Base-by-base conservation (phyloP, 2,113 vertebrate genomes). In the Gobius niger region DNA sequence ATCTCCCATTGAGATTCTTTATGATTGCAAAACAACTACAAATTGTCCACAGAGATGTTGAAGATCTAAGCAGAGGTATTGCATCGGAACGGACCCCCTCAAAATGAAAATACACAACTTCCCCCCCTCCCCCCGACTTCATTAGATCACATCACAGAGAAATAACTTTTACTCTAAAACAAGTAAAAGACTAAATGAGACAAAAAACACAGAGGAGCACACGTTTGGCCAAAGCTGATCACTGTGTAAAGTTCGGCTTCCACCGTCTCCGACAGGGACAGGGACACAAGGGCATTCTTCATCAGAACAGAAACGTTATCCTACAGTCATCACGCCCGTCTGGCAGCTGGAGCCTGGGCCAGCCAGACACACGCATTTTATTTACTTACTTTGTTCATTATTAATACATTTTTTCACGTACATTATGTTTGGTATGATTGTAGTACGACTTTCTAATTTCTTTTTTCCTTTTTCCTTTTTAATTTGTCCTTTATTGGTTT, bases 161-260 rank as follows among this genome's bases (percentile, higher is more conserved):
- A 84, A 86, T 86, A 83, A 84, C 90, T 93, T 93, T 92, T 91
- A 93, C 91, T 92, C 89, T 92, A 92, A 89, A 93, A 93, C 92
- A 93, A 92, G 90, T 91, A 92, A 91, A 93, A 92, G 89, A 88
- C 77, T 84, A 88, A 78, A 87, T 82, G 72, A 80, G 80, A 88
- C 78, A 82, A 63, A 82, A 82, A 74, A 83, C 88, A 60, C 66
- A 84, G 83, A 82, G 81, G 49, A 88, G 77, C 80, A 84, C 82
- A 85, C 85, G 86, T 91, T 90, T 93, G 92, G 92, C 91, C 91
- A 92, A 92, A 93, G 90, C 88, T 93, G 92, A 90, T 91, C 91
- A 92, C 90, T 85, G 90, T 91, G 82, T 91, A 85, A 77, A 86
- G 85, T 89, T 90, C 82, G 84, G 82, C 89, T 87, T 87, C 82